Base-by-base conservation (phyloP, 2,888 invertebrate species). In the Phanerotoma sp. region DNA sequence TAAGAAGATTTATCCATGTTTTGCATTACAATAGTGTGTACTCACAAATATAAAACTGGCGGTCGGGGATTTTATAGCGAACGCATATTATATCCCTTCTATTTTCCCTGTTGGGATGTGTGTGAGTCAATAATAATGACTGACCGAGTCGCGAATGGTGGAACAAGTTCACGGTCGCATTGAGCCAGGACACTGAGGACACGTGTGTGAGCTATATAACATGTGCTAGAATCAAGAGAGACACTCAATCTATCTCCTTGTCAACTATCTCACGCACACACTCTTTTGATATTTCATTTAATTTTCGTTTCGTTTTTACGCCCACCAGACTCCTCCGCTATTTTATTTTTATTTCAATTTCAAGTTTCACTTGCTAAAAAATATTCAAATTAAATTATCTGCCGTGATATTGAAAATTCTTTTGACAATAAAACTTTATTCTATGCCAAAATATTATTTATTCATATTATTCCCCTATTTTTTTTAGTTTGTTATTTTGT, bases 81-180 rank as follows among this genome's bases (percentile, higher is more conserved):
- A 18, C 22, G 9, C 18, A 40, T 48, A 10, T 30, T 30, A 30
- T n/a, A 30, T n/a, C 10, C 32, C 5, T n/a, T 30, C 28, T n/a
- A 22, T 49, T 30, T 45, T 22, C 38, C 35, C 37, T 40, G 56
- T 49, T 44, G 46, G 50, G 49, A 40, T 45, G 50, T 58, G 66
- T 63, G 62, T 65, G 64, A 60, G 66, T 68, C 65, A 68, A 71
- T 68, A 70, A 71, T 72, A 70, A 72, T 68, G 70, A 67, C 65
- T 65, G 70, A 69, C 66, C 67, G 66, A 65, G 61, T 67, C 61
- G 64, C 60, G 62, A 45, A 67, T 42, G 66, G 67, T 66, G 66
- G 71, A 70, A 69, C 72, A 73, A 73, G 73, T 73, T 73, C 73
- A 73, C 60, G 73, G 73, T 66, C 73, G 66, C 65, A 60, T 66